Base-by-base conservation (phyloP, 37 sponge, comb jelly and placozoan species). In the Halichondria panicea region DNA sequence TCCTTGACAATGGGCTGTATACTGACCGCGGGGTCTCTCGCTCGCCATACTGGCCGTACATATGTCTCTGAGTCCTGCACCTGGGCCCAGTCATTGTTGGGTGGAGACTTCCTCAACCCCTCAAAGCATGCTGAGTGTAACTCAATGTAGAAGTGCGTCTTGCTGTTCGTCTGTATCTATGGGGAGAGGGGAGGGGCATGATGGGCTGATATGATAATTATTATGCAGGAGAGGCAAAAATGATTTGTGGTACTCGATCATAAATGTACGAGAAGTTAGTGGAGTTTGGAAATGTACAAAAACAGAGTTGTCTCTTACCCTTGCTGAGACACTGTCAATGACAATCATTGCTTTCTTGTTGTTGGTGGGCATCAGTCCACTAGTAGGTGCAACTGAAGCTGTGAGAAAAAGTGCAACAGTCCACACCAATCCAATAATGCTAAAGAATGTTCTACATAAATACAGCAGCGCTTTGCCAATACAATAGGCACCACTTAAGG, bases 121-220 rank as follows among this genome's bases (percentile, higher is more conserved):
- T 91, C 83, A 40, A 81, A 91, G 57, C 92, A 91, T 13, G 59
- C 25, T 31, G 92, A 91, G 83, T 82, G 74, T 18, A 91, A 28
- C 55, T 91, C 92, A 8, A 91, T 59, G 75, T 82, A 91, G 79
- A 91, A 91, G 38, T 54, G 31, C 12, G 92, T 75, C 56, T 74
- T 85, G 77, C 87, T 86, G 50, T 35, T 88, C n/a, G 82, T 88
- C 2, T 67, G 45, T 9, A 88, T 81, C 88, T 88, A 39, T 33
- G 18, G 24, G 54, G n/a, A 21, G 28, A 8, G 6, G n/a, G 53
- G n/a, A 55, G 35, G 4, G 53, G 25, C 39, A 68, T 1, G 45
- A 68, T 71, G 55, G 12, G 32, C 11, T 48, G 11, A 48, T 48
- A 48, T 48, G 11, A 48, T 48, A 48, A 18, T 11, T 48, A 48